phyloP scores from a whole-genome alignment of 2,113 vertebrate genomes.

The Gobiocypris rarus region DNA sequence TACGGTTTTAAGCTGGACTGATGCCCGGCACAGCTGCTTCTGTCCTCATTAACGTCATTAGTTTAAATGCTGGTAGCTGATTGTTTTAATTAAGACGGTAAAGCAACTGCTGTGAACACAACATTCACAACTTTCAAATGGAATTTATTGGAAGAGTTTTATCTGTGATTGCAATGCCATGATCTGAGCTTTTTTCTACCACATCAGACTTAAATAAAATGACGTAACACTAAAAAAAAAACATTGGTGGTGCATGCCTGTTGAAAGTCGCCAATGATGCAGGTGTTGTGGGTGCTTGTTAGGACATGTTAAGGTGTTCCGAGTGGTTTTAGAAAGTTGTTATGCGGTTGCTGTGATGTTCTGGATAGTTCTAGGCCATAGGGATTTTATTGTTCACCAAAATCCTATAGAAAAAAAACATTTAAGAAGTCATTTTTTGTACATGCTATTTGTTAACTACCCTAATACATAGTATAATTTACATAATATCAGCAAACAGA shows the following conservation, averaged over 20 bases:
- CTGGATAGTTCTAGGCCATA: neutral
- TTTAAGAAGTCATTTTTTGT: neutral
- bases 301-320: neutral
- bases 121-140: neutral
- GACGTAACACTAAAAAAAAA: neutral
- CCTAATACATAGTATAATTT: neutral
- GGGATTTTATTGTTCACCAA: neutral
- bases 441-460: neutral
- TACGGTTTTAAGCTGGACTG: conserved; percentile 50
- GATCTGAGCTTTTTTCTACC: neutral
- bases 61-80: conserved; percentile 62
- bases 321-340: neutral
- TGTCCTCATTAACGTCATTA: conserved; percentile 65
- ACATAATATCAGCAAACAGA: neutral
- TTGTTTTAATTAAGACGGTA: conserved; percentile 60
- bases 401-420: neutral
- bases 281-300: neutral
- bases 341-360: neutral
- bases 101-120: conserved; percentile 40
- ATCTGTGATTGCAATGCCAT: neutral
- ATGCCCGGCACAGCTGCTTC: conserved; percentile 57
- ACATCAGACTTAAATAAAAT: neutral
- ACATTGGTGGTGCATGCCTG: too few species aligned
- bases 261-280: neutral
- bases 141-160: neutral